Base-by-base conservation (phyloP, 2,888 invertebrate species). In the Diaprepes abbreviatus region DNA sequence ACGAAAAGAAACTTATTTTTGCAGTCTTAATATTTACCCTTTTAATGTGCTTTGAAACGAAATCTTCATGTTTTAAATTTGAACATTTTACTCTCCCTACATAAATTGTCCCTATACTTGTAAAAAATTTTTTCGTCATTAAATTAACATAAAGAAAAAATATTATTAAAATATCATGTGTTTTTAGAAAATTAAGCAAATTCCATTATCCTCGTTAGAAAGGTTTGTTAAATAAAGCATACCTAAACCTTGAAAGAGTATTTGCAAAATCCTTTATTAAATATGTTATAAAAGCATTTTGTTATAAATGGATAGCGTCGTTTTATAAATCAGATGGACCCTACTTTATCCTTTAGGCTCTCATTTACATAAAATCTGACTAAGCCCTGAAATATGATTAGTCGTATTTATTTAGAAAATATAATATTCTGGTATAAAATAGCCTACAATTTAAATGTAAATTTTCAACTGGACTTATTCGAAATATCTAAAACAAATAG, bases 201-300 rank as follows among this genome's bases (percentile, higher is more conserved):
- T 43, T 21, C 9, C 10, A 19, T n/a, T 21, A n/a, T 19, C 19
- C 43, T n/a, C 5, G 17, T 19, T 21, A 10, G n/a, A n/a, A 19
- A 43, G 21, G 43, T 43, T 21, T 21, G 19, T 43, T 43, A 48
- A 12, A 48, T 48, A 28, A 28, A 14, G 48, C 28, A 12, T 5
- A 28, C 7, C 28, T 28, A 50, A 50, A 50, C 48, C 48, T 50
- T 28, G 9, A 16, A 28, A 50, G 14, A 50, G 21, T 50, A 50
- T 50, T 50, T 50, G 6, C 19, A 19, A 43, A 43, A 43, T 50
- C 48, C 35, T 21, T 35, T 19, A 54, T 54, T 35, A 54, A 36
- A 59, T 59, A 59, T 59, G 24, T 59, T 45, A 45, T 59, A 43
- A 59, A 59, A 59, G 59, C 31, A 59, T 43, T 21, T 31, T 45